Evolutionary conservation across 2,888 invertebrate genomes (phyloP).

Genomic region (Liopterus haemorrhoidalis): DNA sequence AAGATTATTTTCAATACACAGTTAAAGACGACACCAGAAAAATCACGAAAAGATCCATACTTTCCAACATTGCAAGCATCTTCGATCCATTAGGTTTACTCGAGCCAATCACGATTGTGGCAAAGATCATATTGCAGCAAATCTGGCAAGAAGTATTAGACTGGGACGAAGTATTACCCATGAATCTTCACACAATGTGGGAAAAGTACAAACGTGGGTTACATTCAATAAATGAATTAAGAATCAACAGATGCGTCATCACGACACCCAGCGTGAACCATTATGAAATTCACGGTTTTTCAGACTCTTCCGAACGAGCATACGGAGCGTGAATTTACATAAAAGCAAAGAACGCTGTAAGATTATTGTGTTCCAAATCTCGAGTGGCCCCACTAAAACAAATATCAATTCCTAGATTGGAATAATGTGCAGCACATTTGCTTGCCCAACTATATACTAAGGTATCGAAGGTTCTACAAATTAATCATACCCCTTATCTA

Average conservation of each 20-base stretch:
- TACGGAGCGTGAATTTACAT: constrained; percentile 8
- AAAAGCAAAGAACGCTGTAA: background rate
- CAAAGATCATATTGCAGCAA: constrained; percentile 30
- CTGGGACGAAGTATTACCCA: constrained; percentile 31
- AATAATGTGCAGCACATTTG: constrained; percentile 25
- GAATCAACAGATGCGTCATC: constrained; percentile 3
- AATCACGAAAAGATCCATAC: constrained; percentile 2
- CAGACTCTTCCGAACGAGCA: constrained; percentile 6
- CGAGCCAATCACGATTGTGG: constrained; percentile 25
- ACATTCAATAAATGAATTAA: background rate
- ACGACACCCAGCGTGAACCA: background rate
- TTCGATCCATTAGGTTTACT: constrained; percentile 30
- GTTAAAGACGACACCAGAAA: background rate
- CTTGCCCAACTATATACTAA: constrained; percentile 19
- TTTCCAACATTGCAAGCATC: constrained; percentile 24
- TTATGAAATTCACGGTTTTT: constrained; percentile 6
- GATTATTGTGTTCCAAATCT: constrained; percentile 26
- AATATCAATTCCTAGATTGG: constrained; percentile 21
- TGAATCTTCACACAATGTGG: constrained; percentile 11
- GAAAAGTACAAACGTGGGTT: constrained; percentile 2
- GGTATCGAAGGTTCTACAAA: too few species aligned
- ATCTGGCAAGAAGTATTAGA: constrained; percentile 26
- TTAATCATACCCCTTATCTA: too few species aligned
- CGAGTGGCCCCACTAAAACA: constrained; percentile 22
- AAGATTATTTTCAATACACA: constrained; percentile 17